Base-by-base conservation (phyloP, 2,797 vertebrate species). In the Propithecus deckenii region DNA sequence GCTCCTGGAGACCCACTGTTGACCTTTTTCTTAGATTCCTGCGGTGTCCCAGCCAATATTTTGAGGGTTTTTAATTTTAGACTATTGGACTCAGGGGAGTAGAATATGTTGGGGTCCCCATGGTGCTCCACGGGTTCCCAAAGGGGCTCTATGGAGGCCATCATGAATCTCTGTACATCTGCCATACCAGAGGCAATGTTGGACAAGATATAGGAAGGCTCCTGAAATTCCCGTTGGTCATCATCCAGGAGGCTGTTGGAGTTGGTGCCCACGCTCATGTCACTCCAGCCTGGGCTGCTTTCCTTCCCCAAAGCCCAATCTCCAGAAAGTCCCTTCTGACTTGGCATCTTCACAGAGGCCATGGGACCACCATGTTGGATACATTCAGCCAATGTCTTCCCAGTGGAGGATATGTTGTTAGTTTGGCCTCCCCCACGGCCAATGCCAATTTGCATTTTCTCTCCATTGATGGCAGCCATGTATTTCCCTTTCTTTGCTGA, bases 101-200 rank as follows among this genome's bases (percentile, higher is more conserved):
- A 99, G 98, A 99, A 99, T 96, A 99, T 98, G 97, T 99, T 99
- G 74, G 99, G 98, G 96, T 99, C 99, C 0, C 98, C 98, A 96
- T 98, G 98, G 86, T 98, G 99, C 59, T 98, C 87, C 4, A 98
- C 97, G 0, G 99, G 99, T 89, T 99, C 99, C 99, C 99, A 99
- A 97, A 99, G 98, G 74, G 99, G 99, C 98, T 99, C 99, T 48
- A 99, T 99, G 95, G 99, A 99, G 97, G 99, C 99, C 99, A 99
- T 99, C 99, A 99, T 99, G 95, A 99, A 99, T 98, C 99, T 99
- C 98, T 99, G 99, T 92, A 99, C 99, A 75, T 99, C 99, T 2
- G 99, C 99, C 99, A 99, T 99, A 79, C 99, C 99, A 43, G 99
- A 99, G 13, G 99, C 99, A 93, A 99, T 99, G 98, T 99, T 99